phyloP scores from a whole-genome alignment of 2,888 invertebrate species.

The Fragum whitleyi region DNA sequence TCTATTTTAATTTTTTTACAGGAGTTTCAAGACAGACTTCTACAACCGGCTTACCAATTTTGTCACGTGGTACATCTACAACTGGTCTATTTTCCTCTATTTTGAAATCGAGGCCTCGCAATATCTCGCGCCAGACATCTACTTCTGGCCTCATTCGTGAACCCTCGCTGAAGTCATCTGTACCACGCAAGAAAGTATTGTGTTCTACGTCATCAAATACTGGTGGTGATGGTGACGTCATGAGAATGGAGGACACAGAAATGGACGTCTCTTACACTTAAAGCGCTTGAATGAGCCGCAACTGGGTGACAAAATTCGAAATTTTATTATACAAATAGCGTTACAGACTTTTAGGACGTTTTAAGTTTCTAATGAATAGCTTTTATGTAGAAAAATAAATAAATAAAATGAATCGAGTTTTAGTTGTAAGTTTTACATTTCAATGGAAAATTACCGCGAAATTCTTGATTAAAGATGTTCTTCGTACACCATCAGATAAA shows the following conservation, averaged over 20 bases:
- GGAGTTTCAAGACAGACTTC: slow-evolving; percentile 55
- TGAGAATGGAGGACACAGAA: neutral
- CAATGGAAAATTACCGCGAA: no score
- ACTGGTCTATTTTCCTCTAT: slow-evolving; percentile 28
- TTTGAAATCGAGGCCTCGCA: slow-evolving; percentile 28
- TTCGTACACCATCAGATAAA: no score
- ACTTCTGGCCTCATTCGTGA: slow-evolving; percentile 38
- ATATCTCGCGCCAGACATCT: slow-evolving; percentile 43
- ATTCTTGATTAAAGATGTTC: no score
- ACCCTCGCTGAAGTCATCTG: slow-evolving; percentile 11
- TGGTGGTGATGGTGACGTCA: neutral
- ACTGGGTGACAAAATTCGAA: no score
- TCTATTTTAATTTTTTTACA: no score
- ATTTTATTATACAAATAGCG: no score
- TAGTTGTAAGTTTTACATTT: no score
- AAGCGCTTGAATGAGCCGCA: no score
- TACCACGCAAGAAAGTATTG: neutral
- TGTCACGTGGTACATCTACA: slow-evolving; percentile 46
- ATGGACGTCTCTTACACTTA: slow-evolving; percentile 12
- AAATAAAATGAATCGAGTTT: no score
- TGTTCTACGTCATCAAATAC: slow-evolving; percentile 15
- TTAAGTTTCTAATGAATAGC: no score
- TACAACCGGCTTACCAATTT: slow-evolving; percentile 39
- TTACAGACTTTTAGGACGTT: no score
- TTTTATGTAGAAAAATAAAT: no score